Evolutionary conservation across 2,888 invertebrate genomes (phyloP).

Genomic region (Magallana nippona): DNA sequence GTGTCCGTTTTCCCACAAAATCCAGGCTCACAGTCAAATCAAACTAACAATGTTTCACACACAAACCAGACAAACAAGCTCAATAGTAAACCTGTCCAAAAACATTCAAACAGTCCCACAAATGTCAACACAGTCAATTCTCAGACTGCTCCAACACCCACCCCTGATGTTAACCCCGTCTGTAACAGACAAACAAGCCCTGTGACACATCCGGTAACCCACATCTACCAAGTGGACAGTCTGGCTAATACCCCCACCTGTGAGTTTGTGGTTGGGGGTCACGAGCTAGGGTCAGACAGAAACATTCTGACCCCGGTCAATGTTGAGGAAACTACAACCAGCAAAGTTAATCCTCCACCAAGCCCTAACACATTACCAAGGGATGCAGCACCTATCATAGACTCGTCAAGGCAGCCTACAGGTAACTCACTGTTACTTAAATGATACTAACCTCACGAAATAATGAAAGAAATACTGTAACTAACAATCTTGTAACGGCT

Average conservation of each 20-base stretch:
- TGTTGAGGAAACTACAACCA: neutral
- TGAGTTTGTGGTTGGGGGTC: slow-evolving; percentile 8
- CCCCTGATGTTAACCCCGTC: neutral
- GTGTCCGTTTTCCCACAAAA: neutral
- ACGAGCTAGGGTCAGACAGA: slow-evolving; percentile 24
- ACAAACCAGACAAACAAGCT: neutral
- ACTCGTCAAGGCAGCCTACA: slow-evolving; percentile 3
- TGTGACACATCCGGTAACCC: slow-evolving; percentile 37
- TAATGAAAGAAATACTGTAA: neutral
- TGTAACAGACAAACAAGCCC: neutral
- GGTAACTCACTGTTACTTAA: neutral
- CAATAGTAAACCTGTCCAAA: neutral
- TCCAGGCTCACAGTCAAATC: neutral
- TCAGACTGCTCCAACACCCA: neutral
- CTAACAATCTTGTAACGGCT: neutral
- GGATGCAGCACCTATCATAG: neutral
- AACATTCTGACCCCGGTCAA: neutral
- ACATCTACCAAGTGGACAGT: slow-evolving; percentile 29
- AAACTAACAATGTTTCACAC: neutral
- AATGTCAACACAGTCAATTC: neutral
- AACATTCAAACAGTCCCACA: neutral
- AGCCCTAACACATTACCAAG: neutral
- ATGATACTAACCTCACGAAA: neutral
- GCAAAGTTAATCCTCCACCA: neutral
- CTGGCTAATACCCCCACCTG: slow-evolving; percentile 22